These are phyloP conservation scores for Lepidothrix coronata DNA, from an alignment of 2,113 vertebrate species.

Conservation along the genomic window DNA sequence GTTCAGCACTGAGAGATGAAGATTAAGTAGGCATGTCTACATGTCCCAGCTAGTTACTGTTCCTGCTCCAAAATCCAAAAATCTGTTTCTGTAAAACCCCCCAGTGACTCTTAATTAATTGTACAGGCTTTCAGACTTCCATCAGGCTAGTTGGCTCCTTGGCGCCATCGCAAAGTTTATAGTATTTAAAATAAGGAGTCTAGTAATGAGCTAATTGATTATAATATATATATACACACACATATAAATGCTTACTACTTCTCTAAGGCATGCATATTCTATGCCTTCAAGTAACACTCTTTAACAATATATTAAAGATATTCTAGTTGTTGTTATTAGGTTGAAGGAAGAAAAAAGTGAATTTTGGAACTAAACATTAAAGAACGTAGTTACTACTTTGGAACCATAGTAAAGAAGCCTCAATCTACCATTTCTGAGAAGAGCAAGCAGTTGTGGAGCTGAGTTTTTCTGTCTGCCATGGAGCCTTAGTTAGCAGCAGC, in stretches of 20 bases:
- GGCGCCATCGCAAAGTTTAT: neutral
- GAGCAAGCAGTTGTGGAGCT: neutral
- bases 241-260: neutral
- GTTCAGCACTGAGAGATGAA: neutral
- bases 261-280: neutral
- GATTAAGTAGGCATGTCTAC: neutral
- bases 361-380: neutral
- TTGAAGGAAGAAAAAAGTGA: neutral
- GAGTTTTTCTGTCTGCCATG: neutral
- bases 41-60: neutral
- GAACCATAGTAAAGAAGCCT: neutral
- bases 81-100: neutral
- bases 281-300: neutral
- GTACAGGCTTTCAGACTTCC: neutral
- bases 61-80: neutral
- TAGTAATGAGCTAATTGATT: neutral
- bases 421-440: neutral
- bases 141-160: neutral
- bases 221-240: neutral
- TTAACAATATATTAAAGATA: neutral
- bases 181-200: neutral
- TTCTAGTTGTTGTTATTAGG: neutral
- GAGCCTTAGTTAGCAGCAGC: neutral
- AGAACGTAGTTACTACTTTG: neutral
- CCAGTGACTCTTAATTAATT: neutral